Evolutionary conservation across 2,797 vertebrate species (phyloP).

Genomic region (Dendrocincla fuliginosa): DNA sequence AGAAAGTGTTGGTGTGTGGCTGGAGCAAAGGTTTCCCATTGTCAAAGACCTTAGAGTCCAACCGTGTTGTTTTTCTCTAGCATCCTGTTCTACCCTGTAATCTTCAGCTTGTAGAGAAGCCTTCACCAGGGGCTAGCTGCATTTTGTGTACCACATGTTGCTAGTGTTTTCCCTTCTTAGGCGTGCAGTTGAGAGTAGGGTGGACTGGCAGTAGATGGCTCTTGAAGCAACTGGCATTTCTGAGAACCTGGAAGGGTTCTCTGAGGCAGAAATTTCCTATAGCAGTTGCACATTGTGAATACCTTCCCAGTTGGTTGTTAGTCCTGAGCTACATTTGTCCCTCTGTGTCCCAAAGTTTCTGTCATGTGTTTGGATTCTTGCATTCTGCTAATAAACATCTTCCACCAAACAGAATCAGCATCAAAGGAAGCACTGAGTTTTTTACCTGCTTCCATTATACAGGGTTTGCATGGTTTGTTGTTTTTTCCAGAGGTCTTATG

Average conservation of each 20-base stretch:
- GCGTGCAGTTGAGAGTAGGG: neutral
- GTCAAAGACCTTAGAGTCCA: neutral
- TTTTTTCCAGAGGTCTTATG: conserved; percentile 8
- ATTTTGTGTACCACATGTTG: neutral
- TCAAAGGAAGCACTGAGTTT: neutral
- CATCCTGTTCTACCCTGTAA: neutral
- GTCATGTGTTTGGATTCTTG: neutral
- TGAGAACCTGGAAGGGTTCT: neutral
- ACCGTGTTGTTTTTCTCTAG: neutral
- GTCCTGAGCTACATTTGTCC: neutral
- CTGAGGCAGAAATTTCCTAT: neutral
- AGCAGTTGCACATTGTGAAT: neutral
- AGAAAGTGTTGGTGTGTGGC: neutral
- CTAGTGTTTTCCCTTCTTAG: neutral
- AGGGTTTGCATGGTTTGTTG: neutral
- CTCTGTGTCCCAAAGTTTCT: neutral
- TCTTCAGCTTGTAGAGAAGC: neutral
- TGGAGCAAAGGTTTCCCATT: neutral
- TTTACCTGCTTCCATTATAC: neutral
- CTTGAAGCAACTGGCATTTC: neutral
- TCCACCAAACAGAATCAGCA: neutral
- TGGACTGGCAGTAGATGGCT: neutral
- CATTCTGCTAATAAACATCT: neutral
- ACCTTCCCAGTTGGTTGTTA: neutral
- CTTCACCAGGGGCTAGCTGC: neutral